A percentile compares a stretch with the other conserved stretches of the same genome.
phyloP scores from a whole-genome alignment of 2,888 invertebrate genomes.

The Leptarthrus brevirostris region DNA sequence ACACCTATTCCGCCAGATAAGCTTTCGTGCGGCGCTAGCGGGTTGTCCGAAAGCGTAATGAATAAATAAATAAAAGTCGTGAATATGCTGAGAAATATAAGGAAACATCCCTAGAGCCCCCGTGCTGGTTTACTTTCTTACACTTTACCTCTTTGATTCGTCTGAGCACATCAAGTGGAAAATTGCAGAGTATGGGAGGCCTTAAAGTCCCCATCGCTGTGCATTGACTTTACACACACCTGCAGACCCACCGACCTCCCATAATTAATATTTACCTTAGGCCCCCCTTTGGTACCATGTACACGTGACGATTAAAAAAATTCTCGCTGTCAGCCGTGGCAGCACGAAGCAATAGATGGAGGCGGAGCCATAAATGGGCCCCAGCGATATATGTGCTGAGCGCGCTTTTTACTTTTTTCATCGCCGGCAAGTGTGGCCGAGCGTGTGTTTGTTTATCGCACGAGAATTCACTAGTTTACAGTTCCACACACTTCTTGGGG shows the following conservation, averaged over 20 bases:
- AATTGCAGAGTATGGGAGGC: conserved; percentile 9
- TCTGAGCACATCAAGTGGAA: background rate
- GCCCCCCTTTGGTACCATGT: conserved; percentile 47
- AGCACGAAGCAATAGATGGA: conserved; percentile 33
- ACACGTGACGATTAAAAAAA: conserved; percentile 51
- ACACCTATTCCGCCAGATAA: background rate
- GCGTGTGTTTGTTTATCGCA: conserved; percentile 47
- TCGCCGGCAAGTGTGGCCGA: conserved; percentile 35
- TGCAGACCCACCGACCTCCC: conserved; percentile 33
- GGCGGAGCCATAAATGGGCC: conserved; percentile 53
- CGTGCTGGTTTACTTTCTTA: conserved; percentile 5
- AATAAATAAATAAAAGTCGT: conserved; percentile 16
- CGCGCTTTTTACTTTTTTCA: conserved; percentile 33
- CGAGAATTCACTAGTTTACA: conserved; percentile 14
- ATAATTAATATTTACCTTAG: conserved; percentile 50
- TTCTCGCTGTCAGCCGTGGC: conserved; percentile 33
- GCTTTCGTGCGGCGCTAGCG: background rate
- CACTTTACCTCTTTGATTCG: conserved; percentile 32
- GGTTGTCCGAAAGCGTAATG: conserved; percentile 6
- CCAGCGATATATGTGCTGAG: conserved; percentile 40
- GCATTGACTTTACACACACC: conserved; percentile 29
- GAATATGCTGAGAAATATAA: background rate
- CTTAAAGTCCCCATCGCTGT: background rate
- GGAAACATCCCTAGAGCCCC: background rate
- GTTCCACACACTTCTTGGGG: conserved; percentile 12